Base-by-base conservation (phyloP, 2,113 vertebrate species). In the Esox niger region DNA sequence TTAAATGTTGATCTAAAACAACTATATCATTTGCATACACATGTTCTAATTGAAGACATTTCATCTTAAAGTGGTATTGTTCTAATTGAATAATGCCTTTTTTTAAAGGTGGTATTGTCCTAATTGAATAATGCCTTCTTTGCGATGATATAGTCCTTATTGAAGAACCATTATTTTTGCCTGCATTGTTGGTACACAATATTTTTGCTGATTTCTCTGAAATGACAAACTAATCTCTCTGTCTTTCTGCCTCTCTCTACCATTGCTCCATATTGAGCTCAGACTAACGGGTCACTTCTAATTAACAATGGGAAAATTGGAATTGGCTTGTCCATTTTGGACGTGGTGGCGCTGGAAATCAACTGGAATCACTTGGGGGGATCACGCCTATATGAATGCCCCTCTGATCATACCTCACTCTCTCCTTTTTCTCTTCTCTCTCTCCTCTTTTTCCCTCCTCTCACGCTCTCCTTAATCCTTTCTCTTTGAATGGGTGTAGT, bases 291-390 rank as follows among this genome's bases (percentile, higher is more conserved):
- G 88, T 91, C 88, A 90, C 55, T 89, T 91, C 87, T 88, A 87
- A 89, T 91, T 89, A 91, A 17, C 80, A 65, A 76, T 66, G 69
- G 71, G 73, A 11, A 82, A 86, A 91, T 90, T 91, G 86, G 86
- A 90, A 88, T 85, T 90, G 90, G 81, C 89, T 85, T 89, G 88
- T 89, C 86, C 87, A 88, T 90, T 88, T 84, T 85, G 86, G 81
- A 88, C 70, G 76, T 73, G 38, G 78, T 73, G 35, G 70, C 73
- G 60, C 74, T 83, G 78, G 86, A 86, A 86, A 86, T 86, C 80
- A 15, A 65, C 81, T 70, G 70, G 65, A 21, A 60, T 58, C 66
- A 52, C 20, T 52, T 11, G 35, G n/a, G n/a, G 47, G 47, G 21
- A 20, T 6, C 20, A 23, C 11, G 43, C 43, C 32, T 46, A 20